Percentiles rank a stretch among this genome's conserved stretches.
phyloP scores from a whole-genome alignment of 2,113 vertebrate species.

The Bufo bufo region DNA sequence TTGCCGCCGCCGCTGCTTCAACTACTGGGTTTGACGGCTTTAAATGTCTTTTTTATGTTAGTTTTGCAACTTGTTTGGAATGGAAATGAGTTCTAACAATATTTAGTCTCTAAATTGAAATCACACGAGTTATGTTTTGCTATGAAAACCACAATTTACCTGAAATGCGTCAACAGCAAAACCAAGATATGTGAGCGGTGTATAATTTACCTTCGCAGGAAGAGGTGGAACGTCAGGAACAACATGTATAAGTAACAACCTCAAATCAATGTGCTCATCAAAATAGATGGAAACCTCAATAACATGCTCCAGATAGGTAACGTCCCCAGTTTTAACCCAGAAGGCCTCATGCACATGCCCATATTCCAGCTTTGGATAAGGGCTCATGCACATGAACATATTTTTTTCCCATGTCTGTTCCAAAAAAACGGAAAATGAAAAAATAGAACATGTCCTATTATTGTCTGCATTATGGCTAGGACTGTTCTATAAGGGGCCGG shows the following conservation, averaged over 20 bases:
- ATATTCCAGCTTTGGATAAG: too few relatives aligned
- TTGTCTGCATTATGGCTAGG: too few relatives aligned
- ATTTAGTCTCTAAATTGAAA: neutral
- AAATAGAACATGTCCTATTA: too few relatives aligned
- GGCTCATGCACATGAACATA: too few relatives aligned
- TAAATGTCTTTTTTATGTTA: slow-evolving; percentile 21
- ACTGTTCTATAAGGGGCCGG: too few relatives aligned
- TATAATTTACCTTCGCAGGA: neutral
- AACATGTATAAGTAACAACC: neutral
- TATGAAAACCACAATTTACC: neutral
- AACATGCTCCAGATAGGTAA: neutral
- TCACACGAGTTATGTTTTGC: neutral
- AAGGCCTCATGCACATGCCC: too few relatives aligned
- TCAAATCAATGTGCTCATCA: neutral
- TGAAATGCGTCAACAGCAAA: neutral
- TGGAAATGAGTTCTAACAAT: slow-evolving; percentile 20
- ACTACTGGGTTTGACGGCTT: neutral
- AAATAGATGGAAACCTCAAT: neutral
- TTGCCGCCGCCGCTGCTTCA: neutral
- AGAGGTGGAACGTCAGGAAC: neutral
- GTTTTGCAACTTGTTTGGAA: neutral
- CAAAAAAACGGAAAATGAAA: too few relatives aligned
- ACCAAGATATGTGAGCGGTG: neutral
- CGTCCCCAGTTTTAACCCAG: too few relatives aligned
- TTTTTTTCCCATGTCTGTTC: too few relatives aligned